Evolutionary conservation across 2,797 vertebrate species (phyloP), one percentile per base, ranked within the genome.

Genomic region (Anguilla pacifica): DNA sequence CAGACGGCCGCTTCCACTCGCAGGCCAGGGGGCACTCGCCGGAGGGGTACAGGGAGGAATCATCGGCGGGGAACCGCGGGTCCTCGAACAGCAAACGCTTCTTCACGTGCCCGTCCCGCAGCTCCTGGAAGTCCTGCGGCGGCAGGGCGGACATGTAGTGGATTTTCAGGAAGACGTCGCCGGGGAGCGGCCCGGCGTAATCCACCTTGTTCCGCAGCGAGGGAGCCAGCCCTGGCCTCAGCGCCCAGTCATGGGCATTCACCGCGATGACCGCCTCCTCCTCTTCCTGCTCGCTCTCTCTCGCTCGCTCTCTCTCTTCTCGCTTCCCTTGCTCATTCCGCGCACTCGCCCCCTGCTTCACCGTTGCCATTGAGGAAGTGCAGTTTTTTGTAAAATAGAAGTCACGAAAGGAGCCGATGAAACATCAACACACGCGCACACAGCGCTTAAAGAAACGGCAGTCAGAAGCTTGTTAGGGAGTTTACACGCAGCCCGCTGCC

Each of bases 1-100:
- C 79, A 82, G 79, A 22, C 3, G 79, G 79, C 6, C 79, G 79
- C 22, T 51, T 82, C 79, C 79, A 82, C n/a, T 82, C 79, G 17
- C 6, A 49, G 79, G 43, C 51, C 3, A 82, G n/a, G 46, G 79
- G 79, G 4, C 49, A 51, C 19, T 82, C 1, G 43, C 19, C 5
- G 22, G 79, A 3, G 19, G 79, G 10, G 22, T 10, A 82, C 79
- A 25, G 11, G 79, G 46, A 49, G 19, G 79, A 49, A 46, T 82
- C 46, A 0, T 9, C 13, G 79, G 79, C 79, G 19, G 79, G 79
- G 79, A 82, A 82, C 43, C 49, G 79, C 7, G 43, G 43, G 79
- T 82, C 79, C 79, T 82, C 79, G 6, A 82, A 82, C 79, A 82
- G 10, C 46, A 4, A 9, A 0, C 10, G n/a, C 22, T 82, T n/a